Base-by-base conservation (phyloP, 2,113 vertebrate species). In the Brachypodius melanocephalos region DNA sequence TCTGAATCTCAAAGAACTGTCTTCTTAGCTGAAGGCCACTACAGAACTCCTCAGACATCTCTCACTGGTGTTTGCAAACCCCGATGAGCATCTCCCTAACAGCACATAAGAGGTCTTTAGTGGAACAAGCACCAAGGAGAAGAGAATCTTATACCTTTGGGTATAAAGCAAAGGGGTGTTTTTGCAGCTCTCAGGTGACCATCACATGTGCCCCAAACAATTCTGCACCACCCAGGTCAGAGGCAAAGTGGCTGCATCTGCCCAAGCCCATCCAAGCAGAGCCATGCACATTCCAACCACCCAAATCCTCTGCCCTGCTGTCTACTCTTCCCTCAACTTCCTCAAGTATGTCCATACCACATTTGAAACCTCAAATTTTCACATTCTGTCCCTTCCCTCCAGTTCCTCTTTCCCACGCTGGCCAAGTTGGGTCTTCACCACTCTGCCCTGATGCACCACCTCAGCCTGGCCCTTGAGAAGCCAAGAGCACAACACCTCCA, bases 401-500 rank as follows among this genome's bases (percentile, higher is more conserved):
- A 26, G 8, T 24, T 88, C 45, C 28, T 49, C 42, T 29, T 38
- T 66, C 62, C 38, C 2, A 7, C 0, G 0, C 7, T 4, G 0
- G 0, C 11, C 8, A 1, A 54, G 34, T 0, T 36, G 52, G 17
- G 9, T 62, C 43, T 69, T 57, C 12, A 22, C 21, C 29, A 34
- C 40, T 32, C 46, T 7, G 14, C 14, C 18, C 38, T 21, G 12
- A 8, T 0, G 3, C 14, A 63, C 34, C 59, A 32, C 51, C 69
- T 62, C 65, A 78, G 38, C 40, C 61, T 1, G 8, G 38, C 13
- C 31, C n/a, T 42, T 3, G 10, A 19, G 40, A 90, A 88, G 57
- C 36, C 75, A 40, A 28, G 0, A 1, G 19, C 28, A 40, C 20
- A 38, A 9, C 6, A 6, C 2, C 20, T 17, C 1, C 0, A 1